Evolutionary conservation across 30 jellyfish, hydroid and myxozoan genomes (phyloP).

Genomic region (Cassiopea xamachana): DNA sequence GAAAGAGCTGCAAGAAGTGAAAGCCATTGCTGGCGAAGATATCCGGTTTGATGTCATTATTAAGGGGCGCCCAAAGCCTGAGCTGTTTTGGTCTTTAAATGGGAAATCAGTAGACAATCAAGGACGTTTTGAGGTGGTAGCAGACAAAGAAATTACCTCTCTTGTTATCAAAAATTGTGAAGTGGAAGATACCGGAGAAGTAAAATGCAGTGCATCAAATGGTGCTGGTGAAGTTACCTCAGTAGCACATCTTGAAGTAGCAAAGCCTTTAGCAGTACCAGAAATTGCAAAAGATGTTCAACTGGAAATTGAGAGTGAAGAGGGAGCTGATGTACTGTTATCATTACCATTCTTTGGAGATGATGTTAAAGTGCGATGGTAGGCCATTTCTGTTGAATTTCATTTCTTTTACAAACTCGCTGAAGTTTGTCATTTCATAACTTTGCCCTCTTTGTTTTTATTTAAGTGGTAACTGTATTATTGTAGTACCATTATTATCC

Average conservation of each 20-base stretch:
- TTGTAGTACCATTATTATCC: not conserved
- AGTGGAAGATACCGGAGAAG: conserved; percentile 71
- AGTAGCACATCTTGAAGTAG: conserved; percentile 45
- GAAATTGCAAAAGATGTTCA: conserved; percentile 33
- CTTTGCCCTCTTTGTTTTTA: not conserved
- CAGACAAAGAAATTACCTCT: conserved; percentile 13
- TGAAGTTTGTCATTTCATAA: not conserved
- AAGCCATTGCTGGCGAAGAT: conserved; percentile 47
- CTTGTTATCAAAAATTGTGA: conserved; percentile 66
- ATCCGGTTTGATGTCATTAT: conserved; percentile 59
- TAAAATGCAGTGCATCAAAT: conserved; percentile 73
- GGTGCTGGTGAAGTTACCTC: conserved; percentile 75
- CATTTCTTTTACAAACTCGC: not conserved
- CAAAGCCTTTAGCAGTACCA: conserved; percentile 12
- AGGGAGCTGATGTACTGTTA: conserved; percentile 81
- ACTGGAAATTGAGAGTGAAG: conserved; percentile 49
- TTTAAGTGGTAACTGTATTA: too few relatives aligned
- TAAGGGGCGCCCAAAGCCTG: conserved; percentile 64
- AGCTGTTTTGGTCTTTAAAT: conserved; percentile 61
- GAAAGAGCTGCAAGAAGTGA: conserved; percentile 66
- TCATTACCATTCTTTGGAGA: conserved; percentile 67
- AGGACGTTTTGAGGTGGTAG: conserved; percentile 47
- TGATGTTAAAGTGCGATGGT: conserved; percentile 44
- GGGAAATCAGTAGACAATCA: conserved; percentile 42
- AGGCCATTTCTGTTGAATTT: not conserved